Base-by-base conservation (phyloP, 35 echinoderm and acorn worm genomes). In the Lytechinus pictus region DNA sequence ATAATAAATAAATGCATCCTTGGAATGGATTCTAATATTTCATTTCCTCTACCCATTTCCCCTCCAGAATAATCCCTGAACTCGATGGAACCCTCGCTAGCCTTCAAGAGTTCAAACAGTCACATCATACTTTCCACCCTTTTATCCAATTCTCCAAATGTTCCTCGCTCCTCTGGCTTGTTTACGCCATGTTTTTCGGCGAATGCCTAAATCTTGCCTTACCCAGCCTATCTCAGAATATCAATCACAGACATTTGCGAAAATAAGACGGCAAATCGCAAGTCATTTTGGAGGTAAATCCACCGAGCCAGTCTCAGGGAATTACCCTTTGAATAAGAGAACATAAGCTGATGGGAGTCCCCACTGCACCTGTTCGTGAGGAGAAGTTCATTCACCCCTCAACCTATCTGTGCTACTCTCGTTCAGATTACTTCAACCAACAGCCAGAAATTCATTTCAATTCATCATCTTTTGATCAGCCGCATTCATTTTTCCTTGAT, bases 321-420 rank as follows among this genome's bases (percentile, higher is more conserved):
- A 79, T 79, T 79, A 79, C 66, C 66, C 66, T 79, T 79, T 79
- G 66, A 79, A 79, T 79, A 79, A 79, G 66, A 79, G 66, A 79
- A 79, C 66, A 79, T 79, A 79, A 79, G 66, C 66, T 79, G 66
- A n/a, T 5, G 33, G 33, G 66, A 79, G 21, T 79, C 66, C n/a
- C n/a, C 16, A 79, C 66, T 79, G 66, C 66, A 79, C 66, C 66
- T 79, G 66, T 79, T 79, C 19, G 66, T 79, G 4, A 24, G 66
- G 66, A 79, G 66, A 79, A 79, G 66, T 79, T 79, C 66, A 79
- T 79, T 79, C 66, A 79, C 66, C 66, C 21, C n/a, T 79, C 66
- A 24, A 79, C 56, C 56, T 58, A 58, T 58, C 56, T 79, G 12
- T 79, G 66, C 66, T 0, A n/a, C 66, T 79, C 16, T 24, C 4